Conservation (phyloP, 1,140 invertebrate genomes). For the Drosophila kepulauana region DNA sequence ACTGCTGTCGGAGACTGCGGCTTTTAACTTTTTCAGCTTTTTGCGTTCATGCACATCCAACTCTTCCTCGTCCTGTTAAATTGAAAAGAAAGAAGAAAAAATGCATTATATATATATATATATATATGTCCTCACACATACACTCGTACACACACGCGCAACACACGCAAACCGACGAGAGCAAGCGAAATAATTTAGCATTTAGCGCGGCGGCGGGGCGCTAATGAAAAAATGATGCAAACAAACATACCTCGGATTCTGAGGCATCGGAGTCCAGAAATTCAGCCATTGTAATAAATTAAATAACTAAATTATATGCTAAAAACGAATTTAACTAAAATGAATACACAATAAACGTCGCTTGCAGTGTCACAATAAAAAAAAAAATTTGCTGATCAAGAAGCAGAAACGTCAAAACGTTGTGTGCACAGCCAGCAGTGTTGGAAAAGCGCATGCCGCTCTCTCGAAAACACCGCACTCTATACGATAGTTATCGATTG, state of each 20-base stretch:
- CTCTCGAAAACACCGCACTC: no score
- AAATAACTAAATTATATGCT: slow-evolving; percentile 78
- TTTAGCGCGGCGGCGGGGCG: background rate
- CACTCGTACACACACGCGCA: slow-evolving; percentile 29
- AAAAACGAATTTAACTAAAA: slow-evolving; percentile 76
- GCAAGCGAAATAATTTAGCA: slow-evolving; percentile 32
- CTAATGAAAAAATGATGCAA: background rate
- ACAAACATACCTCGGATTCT: slow-evolving; percentile 89
- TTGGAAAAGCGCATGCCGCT: slow-evolving; percentile 3
- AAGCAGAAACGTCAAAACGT: slow-evolving; percentile 41
- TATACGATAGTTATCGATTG: no score
- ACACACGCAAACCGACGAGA: slow-evolving; percentile 25
- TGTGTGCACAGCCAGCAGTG: slow-evolving; percentile 9
- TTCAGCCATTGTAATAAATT: slow-evolving; percentile 88
- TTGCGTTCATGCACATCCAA: slow-evolving; percentile 88
- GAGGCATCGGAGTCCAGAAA: slow-evolving; percentile 94
- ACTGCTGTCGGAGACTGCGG: slow-evolving; percentile 88
- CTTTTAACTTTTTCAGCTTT: slow-evolving; percentile 88
- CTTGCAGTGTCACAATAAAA: slow-evolving; percentile 76
- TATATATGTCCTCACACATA: slow-evolving; percentile 13
- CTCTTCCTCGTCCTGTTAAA: slow-evolving; percentile 87
- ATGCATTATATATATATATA: slow-evolving; percentile 29
- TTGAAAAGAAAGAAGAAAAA: slow-evolving; percentile 22
- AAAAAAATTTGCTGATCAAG: slow-evolving; percentile 53
- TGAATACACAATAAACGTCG: slow-evolving; percentile 63